A percentile compares a stretch with the other conserved stretches of the same genome.
phyloP scores from a whole-genome alignment of 2,113 vertebrate genomes.

The Alethe castanea region DNA sequence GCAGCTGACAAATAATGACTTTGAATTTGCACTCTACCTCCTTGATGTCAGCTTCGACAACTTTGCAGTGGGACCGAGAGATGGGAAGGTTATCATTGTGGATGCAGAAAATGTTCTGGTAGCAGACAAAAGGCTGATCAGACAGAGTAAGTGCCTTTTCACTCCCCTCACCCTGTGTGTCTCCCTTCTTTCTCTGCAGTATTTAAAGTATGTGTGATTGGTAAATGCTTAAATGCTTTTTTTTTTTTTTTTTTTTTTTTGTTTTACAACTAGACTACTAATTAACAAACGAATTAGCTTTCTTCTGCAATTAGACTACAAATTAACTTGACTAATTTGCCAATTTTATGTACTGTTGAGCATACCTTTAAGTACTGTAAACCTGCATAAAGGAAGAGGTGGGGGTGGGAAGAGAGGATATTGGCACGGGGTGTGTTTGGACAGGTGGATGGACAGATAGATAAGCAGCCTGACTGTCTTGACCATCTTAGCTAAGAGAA shows the following conservation, averaged over 20 bases:
- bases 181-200: background rate
- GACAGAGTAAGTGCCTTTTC: conserved; percentile 87
- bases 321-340: background rate
- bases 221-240: background rate
- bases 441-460: background rate
- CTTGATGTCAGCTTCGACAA: conserved; percentile 99
- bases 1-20: conserved; percentile 98
- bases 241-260: background rate
- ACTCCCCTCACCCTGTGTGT: background rate
- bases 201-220: background rate
- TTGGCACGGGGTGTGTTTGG: accelerated
- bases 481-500: background rate
- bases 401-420: background rate
- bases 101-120: conserved; percentile 98
- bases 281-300: background rate
- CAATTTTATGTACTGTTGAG: background rate
- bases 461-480: background rate
- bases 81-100: conserved; percentile 97
- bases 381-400: background rate
- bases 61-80: conserved; percentile 94
- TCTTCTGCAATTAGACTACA: background rate
- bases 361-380: background rate
- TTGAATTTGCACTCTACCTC: conserved; percentile 99
- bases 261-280: background rate
- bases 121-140: conserved; percentile 95